A percentile compares a stretch with the other conserved stretches of the same genome.
phyloP scores from a whole-genome alignment of 1,140 invertebrate species.

The Drusus annulatus region DNA sequence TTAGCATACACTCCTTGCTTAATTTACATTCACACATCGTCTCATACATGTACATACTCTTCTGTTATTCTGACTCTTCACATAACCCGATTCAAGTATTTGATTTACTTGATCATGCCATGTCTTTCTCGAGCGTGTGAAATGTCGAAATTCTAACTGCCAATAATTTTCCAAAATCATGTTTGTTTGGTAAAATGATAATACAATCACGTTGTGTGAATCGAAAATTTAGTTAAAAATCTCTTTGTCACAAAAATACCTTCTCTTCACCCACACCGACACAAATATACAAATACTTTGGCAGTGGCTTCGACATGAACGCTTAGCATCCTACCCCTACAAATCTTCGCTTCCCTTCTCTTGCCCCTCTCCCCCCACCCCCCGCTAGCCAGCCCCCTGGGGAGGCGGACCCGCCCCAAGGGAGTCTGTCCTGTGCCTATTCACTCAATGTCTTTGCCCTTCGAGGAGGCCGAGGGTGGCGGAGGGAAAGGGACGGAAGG shows the following conservation, averaged over 20 bases:
- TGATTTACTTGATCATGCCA: no score
- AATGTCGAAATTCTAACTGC: no score
- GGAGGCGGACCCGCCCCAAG: conserved; percentile 42
- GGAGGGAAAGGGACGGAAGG: conserved; percentile 41
- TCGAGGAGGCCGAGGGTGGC: conserved; percentile 26
- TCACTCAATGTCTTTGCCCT: conserved; percentile 60
- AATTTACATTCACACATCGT: no score
- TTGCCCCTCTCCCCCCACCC: conserved; percentile 4
- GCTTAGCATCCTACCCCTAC: conserved; percentile 54
- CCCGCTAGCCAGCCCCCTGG: not conserved
- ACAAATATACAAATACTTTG: not conserved
- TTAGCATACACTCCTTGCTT: no score
- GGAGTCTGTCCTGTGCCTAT: conserved; percentile 60
- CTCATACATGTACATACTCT: no score
- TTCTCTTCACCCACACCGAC: not conserved
- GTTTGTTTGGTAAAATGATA: no score
- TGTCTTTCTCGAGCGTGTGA: no score
- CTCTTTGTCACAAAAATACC: not conserved
- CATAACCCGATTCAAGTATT: no score
- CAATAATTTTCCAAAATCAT: no score
- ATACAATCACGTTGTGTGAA: no score
- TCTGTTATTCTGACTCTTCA: no score
- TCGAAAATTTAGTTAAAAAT: no score
- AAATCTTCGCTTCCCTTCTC: conserved; percentile 38
- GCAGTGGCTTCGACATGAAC: conserved; percentile 25